phyloP scores from a whole-genome alignment of 2,113 vertebrate genomes.

The Tachysurus fulvidraco region DNA sequence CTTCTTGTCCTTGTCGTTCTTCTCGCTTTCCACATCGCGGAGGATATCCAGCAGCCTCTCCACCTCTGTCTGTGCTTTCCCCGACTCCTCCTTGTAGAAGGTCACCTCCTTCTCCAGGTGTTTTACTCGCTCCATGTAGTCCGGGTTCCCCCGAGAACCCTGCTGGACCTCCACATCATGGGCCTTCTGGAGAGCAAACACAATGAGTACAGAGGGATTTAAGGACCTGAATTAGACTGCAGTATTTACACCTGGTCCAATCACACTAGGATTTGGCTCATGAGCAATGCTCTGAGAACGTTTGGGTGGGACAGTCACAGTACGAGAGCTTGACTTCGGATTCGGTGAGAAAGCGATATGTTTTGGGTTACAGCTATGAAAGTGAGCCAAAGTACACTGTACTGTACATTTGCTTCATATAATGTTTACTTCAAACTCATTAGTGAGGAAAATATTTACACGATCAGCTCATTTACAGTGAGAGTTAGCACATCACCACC shows the following conservation, averaged over 20 bases:
- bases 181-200: constrained; percentile 74
- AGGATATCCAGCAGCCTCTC: constrained; percentile 96
- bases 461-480: not conserved
- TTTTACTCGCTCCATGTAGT: constrained; percentile 88
- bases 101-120: constrained; percentile 92
- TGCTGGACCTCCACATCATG: constrained; percentile 91
- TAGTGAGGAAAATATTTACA: not conserved
- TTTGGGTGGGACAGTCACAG: not conserved
- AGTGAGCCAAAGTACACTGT: not conserved
- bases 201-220: not conserved
- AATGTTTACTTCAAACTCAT: not conserved
- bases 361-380: not conserved
- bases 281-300: not conserved
- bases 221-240: not conserved
- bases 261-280: not conserved
- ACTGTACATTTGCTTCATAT: not conserved
- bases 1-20: constrained; percentile 98
- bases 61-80: constrained; percentile 90
- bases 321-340: not conserved
- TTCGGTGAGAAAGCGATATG: too few relatives aligned
- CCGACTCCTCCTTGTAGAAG: constrained; percentile 91
- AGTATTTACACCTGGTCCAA: not conserved
- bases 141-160: constrained; percentile 86
- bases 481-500: not conserved
- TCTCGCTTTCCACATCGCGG: constrained; percentile 95